Conservation (phyloP, 2,113 vertebrate genomes). For the Barnardius zonarius region DNA sequence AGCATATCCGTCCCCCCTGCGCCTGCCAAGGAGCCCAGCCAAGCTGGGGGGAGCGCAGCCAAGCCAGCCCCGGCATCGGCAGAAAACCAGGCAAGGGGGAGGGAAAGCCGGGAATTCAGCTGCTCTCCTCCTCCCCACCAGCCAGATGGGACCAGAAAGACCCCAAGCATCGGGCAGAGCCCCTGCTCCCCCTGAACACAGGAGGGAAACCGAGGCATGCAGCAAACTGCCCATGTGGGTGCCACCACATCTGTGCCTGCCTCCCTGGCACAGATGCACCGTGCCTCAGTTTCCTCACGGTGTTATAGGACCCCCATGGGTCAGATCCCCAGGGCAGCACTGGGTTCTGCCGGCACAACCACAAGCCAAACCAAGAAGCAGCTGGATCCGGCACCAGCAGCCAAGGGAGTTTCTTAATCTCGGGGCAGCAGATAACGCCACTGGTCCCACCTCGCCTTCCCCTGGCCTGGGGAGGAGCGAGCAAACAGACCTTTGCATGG, state of each 20-base stretch:
- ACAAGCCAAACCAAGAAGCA: background rate
- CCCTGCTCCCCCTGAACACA: accelerated
- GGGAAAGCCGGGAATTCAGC: background rate
- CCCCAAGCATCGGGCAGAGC: background rate
- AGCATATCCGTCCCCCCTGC: background rate
- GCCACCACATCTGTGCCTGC: background rate
- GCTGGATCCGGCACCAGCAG: background rate
- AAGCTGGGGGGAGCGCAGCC: background rate
- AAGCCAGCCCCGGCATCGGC: background rate
- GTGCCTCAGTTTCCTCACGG: background rate
- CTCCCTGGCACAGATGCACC: accelerated
- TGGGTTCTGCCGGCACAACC: accelerated
- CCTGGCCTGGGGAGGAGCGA: background rate
- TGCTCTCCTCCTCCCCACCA: background rate
- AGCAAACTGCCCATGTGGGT: background rate
- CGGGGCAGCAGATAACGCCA: background rate
- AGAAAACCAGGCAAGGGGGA: background rate
- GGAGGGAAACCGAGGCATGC: background rate
- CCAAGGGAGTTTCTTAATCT: background rate
- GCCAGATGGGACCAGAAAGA: background rate
- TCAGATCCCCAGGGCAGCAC: background rate
- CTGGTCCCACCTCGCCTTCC: background rate
- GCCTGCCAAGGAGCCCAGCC: background rate
- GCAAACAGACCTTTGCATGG: constrained; percentile 22
- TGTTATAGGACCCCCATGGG: accelerated